phyloP scores from a whole-genome alignment of 2,113 vertebrate species.

The Peromyscus leucopus region DNA sequence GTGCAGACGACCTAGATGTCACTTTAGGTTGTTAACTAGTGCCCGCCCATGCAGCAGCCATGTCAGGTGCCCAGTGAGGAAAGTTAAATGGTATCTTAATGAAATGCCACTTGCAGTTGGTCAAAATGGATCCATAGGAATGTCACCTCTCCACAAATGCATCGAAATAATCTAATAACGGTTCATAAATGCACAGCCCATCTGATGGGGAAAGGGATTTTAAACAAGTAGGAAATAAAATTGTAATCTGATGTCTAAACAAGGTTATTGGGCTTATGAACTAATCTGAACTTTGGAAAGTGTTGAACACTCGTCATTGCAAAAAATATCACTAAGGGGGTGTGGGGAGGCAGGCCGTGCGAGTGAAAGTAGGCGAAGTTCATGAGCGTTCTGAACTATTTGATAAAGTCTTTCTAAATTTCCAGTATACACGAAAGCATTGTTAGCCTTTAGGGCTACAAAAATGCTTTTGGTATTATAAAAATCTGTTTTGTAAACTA shows the following conservation, averaged over 20 bases:
- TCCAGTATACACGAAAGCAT: neutral
- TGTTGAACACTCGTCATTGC: neutral
- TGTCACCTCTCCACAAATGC: neutral
- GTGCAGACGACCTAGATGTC: neutral
- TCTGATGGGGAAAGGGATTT: neutral
- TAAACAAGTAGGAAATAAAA: neutral
- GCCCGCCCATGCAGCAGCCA: neutral
- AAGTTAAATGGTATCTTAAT: neutral
- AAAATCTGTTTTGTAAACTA: slow-evolving; percentile 17
- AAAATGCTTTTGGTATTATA: slow-evolving; percentile 17
- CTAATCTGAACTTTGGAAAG: neutral
- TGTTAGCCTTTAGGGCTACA: neutral
- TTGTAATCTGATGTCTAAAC: neutral
- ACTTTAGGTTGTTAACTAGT: neutral
- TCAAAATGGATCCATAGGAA: neutral
- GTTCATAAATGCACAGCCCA: neutral
- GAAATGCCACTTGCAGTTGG: neutral
- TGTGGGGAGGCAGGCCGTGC: neutral
- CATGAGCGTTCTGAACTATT: neutral
- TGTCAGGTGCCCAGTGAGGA: neutral
- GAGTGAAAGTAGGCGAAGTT: neutral
- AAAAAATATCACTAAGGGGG: neutral
- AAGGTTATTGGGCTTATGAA: neutral
- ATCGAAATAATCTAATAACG: neutral
- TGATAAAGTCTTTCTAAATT: neutral